Evolutionary conservation across 2,113 vertebrate species (phyloP).

Genomic region (Panthera leo): DNA sequence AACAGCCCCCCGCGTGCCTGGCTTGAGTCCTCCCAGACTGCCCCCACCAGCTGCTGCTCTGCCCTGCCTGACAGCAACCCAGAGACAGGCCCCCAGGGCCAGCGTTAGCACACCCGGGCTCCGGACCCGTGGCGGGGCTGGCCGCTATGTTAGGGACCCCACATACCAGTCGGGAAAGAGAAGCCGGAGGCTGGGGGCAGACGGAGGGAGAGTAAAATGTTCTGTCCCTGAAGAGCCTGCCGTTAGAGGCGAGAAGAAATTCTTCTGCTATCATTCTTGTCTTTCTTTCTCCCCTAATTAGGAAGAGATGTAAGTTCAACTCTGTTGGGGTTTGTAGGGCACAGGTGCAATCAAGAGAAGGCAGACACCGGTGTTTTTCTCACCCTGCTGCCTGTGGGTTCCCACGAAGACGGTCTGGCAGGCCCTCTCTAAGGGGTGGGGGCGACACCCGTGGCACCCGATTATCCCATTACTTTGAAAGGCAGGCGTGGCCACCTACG

Average conservation of each 20-base stretch:
- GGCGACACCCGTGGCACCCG: background rate
- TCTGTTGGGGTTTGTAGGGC: constrained; percentile 57
- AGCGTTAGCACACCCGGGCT: background rate
- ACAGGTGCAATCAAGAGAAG: constrained; percentile 28
- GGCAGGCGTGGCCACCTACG: background rate
- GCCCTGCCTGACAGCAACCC: background rate
- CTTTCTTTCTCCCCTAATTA: constrained; percentile 66
- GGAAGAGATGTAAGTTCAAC: constrained; percentile 55
- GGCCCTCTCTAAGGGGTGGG: background rate
- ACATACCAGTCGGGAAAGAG: constrained; percentile 13
- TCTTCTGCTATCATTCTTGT: constrained; percentile 18
- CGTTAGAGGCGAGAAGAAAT: constrained; percentile 20
- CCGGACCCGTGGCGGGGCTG: background rate
- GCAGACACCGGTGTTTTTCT: background rate
- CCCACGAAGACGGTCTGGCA: background rate
- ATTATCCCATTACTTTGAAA: constrained; percentile 59
- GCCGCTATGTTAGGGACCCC: background rate
- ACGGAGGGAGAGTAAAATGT: background rate
- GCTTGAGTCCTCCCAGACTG: background rate
- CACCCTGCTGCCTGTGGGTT: background rate
- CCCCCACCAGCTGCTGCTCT: background rate
- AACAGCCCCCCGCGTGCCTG: background rate
- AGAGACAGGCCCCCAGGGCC: background rate
- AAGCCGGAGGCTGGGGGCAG: background rate
- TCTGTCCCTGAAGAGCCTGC: constrained; percentile 9